Conservation (phyloP, 2,113 vertebrate species). For the Microcebus griseorufus region DNA sequence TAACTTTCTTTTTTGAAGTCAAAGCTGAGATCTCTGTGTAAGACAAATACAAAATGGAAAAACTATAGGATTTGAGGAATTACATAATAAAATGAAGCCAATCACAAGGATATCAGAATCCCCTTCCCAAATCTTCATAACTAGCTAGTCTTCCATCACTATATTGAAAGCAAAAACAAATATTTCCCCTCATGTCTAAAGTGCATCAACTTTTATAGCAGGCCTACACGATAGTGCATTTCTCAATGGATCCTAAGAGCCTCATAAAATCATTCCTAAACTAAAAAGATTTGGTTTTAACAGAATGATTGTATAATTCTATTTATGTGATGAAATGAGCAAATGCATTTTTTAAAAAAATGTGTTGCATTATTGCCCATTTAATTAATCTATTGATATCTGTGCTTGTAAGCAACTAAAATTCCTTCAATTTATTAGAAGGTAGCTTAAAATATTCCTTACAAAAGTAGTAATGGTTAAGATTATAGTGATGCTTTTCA, state of each 20-base stretch:
- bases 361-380: background rate
- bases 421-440: background rate
- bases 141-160: background rate
- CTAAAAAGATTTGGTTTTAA: background rate
- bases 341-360: background rate
- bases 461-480: constrained; percentile 1
- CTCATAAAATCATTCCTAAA: background rate
- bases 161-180: background rate
- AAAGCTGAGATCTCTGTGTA: background rate
- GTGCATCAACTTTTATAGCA: background rate
- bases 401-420: background rate
- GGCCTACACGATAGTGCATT: background rate
- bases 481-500: background rate
- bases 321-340: background rate
- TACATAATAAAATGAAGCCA: constrained; percentile 4
- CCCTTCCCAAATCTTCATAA: background rate
- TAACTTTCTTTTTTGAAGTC: background rate
- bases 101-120: background rate
- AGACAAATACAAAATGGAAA: background rate
- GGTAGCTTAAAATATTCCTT: background rate
- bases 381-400: background rate
- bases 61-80: background rate
- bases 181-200: background rate
- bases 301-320: background rate
- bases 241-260: background rate